Conservation (phyloP, 2,797 vertebrate genomes). For the Fundulus diaphanus region DNA sequence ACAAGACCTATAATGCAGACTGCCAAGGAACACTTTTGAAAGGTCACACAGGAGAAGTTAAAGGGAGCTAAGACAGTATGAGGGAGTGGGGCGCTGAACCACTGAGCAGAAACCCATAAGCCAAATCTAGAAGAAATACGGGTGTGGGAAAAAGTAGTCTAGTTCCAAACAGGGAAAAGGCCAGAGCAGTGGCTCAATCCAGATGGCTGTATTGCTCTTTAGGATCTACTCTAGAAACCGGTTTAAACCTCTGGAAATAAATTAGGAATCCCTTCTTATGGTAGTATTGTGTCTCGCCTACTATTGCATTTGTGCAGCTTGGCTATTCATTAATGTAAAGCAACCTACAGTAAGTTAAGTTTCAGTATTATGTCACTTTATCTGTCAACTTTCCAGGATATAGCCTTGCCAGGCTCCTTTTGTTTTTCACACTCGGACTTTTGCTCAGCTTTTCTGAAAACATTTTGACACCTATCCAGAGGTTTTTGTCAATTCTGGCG, state of each 20-base stretch:
- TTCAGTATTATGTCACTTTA: background rate
- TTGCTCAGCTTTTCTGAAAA: too few relatives aligned
- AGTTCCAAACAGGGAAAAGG: constrained; percentile 50
- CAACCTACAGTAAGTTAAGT: too few relatives aligned
- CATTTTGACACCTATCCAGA: too few relatives aligned
- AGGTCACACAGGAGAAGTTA: constrained; percentile 60
- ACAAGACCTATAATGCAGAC: constrained; percentile 54
- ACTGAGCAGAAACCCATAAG: constrained; percentile 18
- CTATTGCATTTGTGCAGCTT: background rate
- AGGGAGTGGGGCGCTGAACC: constrained; percentile 38
- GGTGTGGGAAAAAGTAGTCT: constrained; percentile 22
- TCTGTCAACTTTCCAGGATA: background rate
- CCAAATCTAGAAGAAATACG: constrained; percentile 5
- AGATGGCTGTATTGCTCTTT: constrained; percentile 2
- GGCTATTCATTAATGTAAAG: background rate
- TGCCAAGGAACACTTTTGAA: constrained; percentile 46
- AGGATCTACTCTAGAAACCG: background rate
- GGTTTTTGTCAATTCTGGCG: too few relatives aligned
- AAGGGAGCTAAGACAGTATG: constrained; percentile 17
- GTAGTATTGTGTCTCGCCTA: background rate
- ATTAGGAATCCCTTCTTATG: background rate
- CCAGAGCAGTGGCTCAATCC: constrained; percentile 41
- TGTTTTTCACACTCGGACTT: too few relatives aligned
- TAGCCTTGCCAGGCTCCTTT: background rate
- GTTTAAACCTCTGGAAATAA: background rate